phyloP scores from a whole-genome alignment of 2,113 vertebrate genomes.

The Periophthalmus modestus region DNA sequence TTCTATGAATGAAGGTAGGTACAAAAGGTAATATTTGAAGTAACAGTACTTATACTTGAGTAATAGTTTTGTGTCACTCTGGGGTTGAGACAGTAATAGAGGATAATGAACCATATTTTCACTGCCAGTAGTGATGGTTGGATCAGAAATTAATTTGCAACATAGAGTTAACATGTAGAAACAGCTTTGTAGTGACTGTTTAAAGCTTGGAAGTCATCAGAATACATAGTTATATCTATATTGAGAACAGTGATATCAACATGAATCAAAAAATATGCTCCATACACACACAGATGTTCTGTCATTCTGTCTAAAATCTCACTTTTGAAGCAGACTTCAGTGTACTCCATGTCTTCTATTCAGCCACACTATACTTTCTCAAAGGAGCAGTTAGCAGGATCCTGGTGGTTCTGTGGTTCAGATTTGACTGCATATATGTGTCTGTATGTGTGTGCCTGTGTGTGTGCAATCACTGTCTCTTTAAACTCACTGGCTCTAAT shows the following conservation, averaged over 20 bases:
- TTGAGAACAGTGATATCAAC: background rate
- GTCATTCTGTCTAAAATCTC: background rate
- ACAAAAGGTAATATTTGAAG: too few species aligned
- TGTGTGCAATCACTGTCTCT: background rate
- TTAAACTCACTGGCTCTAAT: constrained; percentile 24
- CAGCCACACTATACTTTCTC: background rate
- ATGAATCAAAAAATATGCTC: background rate
- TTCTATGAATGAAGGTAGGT: too few species aligned
- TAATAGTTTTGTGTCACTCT: too few species aligned
- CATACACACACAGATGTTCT: background rate
- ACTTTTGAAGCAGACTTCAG: background rate
- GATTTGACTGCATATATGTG: too few species aligned
- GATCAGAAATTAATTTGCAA: too few species aligned
- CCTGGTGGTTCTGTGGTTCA: background rate
- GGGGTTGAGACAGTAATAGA: too few species aligned
- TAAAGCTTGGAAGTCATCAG: background rate
- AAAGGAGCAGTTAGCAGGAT: background rate
- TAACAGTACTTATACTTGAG: too few species aligned
- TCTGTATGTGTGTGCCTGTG: too few species aligned
- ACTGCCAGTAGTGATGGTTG: too few species aligned
- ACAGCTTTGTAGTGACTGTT: background rate
- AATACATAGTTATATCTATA: background rate
- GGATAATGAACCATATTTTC: too few species aligned
- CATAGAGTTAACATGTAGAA: background rate
- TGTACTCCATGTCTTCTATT: background rate